A percentile compares a stretch with the other conserved stretches of the same genome.
Evolutionary conservation across 2,888 invertebrate species (phyloP).

Genomic region (Hydrotaea cyrtoneurina): DNA sequence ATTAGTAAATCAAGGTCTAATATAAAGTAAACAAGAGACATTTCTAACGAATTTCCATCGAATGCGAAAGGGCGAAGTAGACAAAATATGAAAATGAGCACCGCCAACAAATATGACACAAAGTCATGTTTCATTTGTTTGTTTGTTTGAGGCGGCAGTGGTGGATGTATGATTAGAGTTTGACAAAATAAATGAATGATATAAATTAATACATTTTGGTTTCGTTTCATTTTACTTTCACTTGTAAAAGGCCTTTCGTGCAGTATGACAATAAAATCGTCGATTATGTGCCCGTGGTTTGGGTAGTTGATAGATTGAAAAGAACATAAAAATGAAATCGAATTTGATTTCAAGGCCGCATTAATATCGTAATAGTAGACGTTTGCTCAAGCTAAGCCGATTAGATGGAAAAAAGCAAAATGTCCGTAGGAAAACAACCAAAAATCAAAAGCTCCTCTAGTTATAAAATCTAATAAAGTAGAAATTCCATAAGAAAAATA

Average conservation of each 20-base stretch:
- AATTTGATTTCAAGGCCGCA: conserved; percentile 73
- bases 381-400: background rate
- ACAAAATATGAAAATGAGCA: background rate
- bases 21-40: background rate
- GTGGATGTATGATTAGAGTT: conserved; percentile 12
- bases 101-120: background rate
- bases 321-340: conserved; percentile 66
- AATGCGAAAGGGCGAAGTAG: background rate
- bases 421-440: too few species aligned
- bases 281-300: conserved; percentile 16
- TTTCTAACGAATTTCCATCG: background rate
- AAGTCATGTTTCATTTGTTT: background rate
- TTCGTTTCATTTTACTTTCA: conserved; percentile 20
- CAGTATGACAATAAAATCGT: conserved; percentile 73
- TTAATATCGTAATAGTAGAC: background rate
- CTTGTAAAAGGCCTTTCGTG: conserved; percentile 71
- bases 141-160: background rate
- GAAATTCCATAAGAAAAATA: too few species aligned
- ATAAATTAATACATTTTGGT: conserved; percentile 33
- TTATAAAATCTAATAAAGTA: too few species aligned
- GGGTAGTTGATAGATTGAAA: conserved; percentile 47
- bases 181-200: conserved; percentile 31
- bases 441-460: too few species aligned
- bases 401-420: too few species aligned
- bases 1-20: conserved; percentile 23